Evolutionary conservation across 92 coral and sea anemone species (phyloP), one percentile per base, ranked within the genome.

Genomic region (Blastomussa wellsi): DNA sequence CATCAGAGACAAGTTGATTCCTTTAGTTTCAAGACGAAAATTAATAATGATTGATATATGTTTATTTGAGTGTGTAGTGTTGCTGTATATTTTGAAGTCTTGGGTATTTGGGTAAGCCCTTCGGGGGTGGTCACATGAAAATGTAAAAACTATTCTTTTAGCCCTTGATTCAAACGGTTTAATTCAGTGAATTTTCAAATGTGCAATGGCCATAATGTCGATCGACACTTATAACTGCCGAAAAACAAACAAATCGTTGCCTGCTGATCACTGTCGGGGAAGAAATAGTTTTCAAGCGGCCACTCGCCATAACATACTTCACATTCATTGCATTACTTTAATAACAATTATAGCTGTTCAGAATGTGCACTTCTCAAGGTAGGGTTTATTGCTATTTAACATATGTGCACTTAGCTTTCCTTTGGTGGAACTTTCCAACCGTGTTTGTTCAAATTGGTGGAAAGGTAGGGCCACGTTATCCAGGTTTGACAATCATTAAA

Each of bases 381-480:
- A 83, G 80, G 87, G 74, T 82, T 74, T 17, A 41, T 74, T 42
- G 55, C 19, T 47, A 4, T n/a, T 33, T 69, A 69, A n/a, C 36
- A 35, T 38, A 37, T 36, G 74, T 36, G 14, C 74, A 69, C 47
- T 36, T 69, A 72, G 72, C 57, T 72, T 72, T 53, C 52, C 29
- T 72, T 33, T 48, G 47, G 47, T 22, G 39, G 66, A 71, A 33
- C 75, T 15, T 59, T 80, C 42, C 75, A 81, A 48, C 78, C 62
- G 55, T 71, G 29, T 69, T 44, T 80, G 33, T 37, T 81, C 85
- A 36, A 17, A 74, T 47, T 67, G 81, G 82, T 75, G 89, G 87
- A 80, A 89, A 89, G 92, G 92, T 89, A 89, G 92, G 92, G 87
- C 92, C 74, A 80, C 86, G 60, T 33, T 67, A 75, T 57, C 39